Percentiles rank a stretch among this genome's conserved stretches.
Evolutionary conservation across 2,888 invertebrate species (phyloP).

Genomic region (Laspeyria flexula): DNA sequence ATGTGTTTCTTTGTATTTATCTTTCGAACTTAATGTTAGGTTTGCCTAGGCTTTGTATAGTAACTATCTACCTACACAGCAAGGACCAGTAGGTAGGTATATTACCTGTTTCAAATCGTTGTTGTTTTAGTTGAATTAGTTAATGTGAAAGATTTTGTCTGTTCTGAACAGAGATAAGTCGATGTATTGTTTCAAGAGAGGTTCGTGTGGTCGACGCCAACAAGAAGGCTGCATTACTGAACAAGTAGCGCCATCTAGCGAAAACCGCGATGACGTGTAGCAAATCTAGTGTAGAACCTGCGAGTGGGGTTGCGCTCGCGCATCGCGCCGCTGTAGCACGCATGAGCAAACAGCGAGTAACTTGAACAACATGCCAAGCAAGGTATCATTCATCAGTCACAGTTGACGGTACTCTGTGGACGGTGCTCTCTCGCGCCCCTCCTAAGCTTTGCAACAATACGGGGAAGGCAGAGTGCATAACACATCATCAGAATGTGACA

Average conservation of each 20-base stretch:
- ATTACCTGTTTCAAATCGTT: neutral
- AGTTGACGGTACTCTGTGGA: conserved; percentile 64
- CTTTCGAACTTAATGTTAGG: neutral
- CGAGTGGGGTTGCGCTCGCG: conserved; percentile 44
- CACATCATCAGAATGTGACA: conserved; percentile 82
- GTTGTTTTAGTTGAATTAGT: neutral
- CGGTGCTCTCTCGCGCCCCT: conserved; percentile 65
- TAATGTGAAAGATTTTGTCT: no score
- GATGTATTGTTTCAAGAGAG: no score
- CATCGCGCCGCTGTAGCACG: conserved; percentile 50
- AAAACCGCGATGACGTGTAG: conserved; percentile 16
- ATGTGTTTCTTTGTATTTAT: conserved; percentile 10
- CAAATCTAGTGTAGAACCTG: conserved; percentile 44
- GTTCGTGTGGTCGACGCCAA: neutral
- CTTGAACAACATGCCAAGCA: conserved; percentile 61
- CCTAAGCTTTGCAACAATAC: conserved; percentile 60
- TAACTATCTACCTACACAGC: no score
- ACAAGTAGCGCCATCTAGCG: conserved; percentile 46
- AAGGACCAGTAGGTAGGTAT: neutral
- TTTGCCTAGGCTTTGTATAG: neutral
- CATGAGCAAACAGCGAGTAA: conserved; percentile 61
- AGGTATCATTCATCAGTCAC: conserved; percentile 64
- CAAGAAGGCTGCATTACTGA: conserved; percentile 16
- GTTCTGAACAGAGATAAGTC: no score
- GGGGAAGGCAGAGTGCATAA: conserved; percentile 70